Evolutionary conservation across 2,888 invertebrate species (phyloP), one percentile per base, ranked within the genome.

Genomic region (Lepidocyrtoides sp.): DNA sequence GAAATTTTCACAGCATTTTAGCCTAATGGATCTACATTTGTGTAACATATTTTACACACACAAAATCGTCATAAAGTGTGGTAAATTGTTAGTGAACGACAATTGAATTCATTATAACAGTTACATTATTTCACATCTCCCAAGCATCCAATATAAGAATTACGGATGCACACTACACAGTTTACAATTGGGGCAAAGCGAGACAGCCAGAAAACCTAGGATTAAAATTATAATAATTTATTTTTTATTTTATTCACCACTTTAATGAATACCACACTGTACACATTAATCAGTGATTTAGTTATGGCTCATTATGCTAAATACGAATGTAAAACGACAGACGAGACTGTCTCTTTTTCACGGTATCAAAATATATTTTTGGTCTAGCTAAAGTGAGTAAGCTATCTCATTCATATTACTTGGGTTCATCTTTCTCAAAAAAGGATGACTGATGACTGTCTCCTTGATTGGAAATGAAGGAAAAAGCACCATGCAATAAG

Each of bases 401-500:
- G 36, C 20, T 32, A 69, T 36, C n/a, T 69, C 36, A 63, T 63
- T 63, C 63, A 63, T 29, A 29, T 17, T 10, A 23, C 26, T 12
- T 23, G 7, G 3, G 14, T 63, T 41, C 63, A 75, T 93, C 89
- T 86, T 89, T 88, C 69, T 77, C 41, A 66, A n/a, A n/a, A n/a
- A 86, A 84, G 90, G 48, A 92, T 92, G 91, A 92, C 88, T 92
- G 92, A 92, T 92, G 92, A 92, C 89, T 91, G 91, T 93, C 92
- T 88, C 92, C 92, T 92, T 93, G 93, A 92, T 93, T 93, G 92
- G 92, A 91, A 90, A 83, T 87, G 84, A 12, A 51, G 29, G 29
- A 69, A 82, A 66, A 89, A 86, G 86, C 69, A 79, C 17, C 1
- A 32, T 41, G 23, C 3, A 14, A 75, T 44, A n/a, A n/a, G n/a